Base-by-base conservation (phyloP, 2,888 invertebrate genomes). In the Pheosia tremula region DNA sequence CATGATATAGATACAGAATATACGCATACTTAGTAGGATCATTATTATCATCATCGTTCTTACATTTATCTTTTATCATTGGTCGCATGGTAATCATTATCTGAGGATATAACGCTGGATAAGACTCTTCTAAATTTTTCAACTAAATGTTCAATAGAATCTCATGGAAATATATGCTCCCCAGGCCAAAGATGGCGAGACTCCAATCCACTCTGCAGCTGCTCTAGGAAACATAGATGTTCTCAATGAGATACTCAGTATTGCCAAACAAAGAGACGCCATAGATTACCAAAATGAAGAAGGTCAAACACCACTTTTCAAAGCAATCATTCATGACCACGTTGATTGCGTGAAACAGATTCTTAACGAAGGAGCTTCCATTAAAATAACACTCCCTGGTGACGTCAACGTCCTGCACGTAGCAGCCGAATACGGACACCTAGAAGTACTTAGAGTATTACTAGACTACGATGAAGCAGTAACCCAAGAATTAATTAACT, bases 361-460 rank as follows among this genome's bases (percentile, higher is more conserved):
- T 56, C 75, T 95, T 5, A 80, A 85, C 4, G 91, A 91, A 80
- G 94, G 93, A 36, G 94, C 94, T 4, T 88, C 90, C 2, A 74
- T 94, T 3, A 88, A 88, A 71, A 82, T 89, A 13, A 87, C 82
- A 57, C 74, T 94, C 54, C 88, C 89, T 13, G 92, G 92, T 24
- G 86, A 93, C 38, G 83, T 91, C 0, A 96, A 94, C 52, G 93
- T 95, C 56, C 84, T 96, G n/a, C 95, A 96, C 68, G 83, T 94
- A 62, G 95, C 96, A 47, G 94, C 95, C 52, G 94, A 94, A 71
- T 80, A 90, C 68, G 95, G 95, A 0, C 89, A 94, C 63, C 70
- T 88, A 24, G 92, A 94, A 60, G 94, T 95, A 74, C 88, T 96
- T 9, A 90, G 90, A 77, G 82, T 89, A 38, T 83, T 96, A 54